Evolutionary conservation across 1,140 invertebrate genomes (phyloP).

Genomic region (Caenorhabditis tropicalis): DNA sequence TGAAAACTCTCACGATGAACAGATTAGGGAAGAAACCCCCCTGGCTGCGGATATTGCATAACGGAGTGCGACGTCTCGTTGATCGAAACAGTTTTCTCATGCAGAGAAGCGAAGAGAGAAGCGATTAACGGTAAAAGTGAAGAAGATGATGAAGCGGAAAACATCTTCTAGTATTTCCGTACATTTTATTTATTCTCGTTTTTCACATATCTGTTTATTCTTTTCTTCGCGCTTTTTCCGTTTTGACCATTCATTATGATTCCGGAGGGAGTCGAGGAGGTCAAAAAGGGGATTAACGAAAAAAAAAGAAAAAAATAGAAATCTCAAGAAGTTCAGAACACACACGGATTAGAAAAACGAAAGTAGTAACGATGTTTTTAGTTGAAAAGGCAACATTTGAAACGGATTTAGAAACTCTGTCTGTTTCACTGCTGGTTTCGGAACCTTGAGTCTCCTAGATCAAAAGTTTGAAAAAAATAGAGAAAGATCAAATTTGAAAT

Average conservation of each 20-base stretch:
- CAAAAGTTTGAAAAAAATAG: too few species aligned
- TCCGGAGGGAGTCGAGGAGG: not conserved
- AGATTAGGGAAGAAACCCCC: conserved; percentile 16
- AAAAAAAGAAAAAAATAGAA: not conserved
- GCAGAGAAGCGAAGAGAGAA: not conserved
- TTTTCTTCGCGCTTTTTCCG: not conserved
- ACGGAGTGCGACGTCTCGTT: conserved; percentile 29
- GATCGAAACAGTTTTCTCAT: conserved; percentile 39
- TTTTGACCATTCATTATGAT: not conserved
- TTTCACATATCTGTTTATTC: not conserved
- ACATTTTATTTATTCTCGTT: not conserved
- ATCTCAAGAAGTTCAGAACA: conserved; percentile 16
- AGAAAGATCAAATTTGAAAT: too few species aligned
- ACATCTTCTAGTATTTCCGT: not conserved
- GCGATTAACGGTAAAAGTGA: conserved; percentile 19
- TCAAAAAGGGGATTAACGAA: not conserved
- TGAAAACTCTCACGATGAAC: conserved; percentile 26
- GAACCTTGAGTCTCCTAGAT: too few species aligned
- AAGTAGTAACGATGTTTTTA: not conserved
- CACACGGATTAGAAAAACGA: conserved; percentile 15
- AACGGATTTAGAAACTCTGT: not conserved
- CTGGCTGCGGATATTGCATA: conserved; percentile 20
- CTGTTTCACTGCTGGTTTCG: too few species aligned
- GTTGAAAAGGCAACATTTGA: not conserved
- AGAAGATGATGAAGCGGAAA: not conserved